Evolutionary conservation across 2,113 vertebrate species (phyloP), one percentile per base, ranked within the genome.

Genomic region (Pipa parva): DNA sequence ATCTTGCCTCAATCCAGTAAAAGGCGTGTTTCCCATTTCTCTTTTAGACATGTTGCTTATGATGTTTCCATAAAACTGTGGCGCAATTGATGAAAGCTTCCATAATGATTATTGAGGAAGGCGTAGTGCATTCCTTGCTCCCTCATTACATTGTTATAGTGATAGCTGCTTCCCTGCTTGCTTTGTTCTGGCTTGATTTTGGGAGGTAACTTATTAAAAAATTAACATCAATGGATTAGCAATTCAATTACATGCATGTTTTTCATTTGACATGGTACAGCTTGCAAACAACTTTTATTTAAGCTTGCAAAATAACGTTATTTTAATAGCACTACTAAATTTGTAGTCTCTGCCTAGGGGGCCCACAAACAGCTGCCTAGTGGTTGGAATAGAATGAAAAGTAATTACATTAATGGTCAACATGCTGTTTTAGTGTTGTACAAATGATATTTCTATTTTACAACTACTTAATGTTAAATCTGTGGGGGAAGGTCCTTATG

Each of bases 31-130:
- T n/a, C n/a, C n/a, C n/a, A n/a, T 61, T 45, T 18, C 66, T 48
- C 54, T 27, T 61, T 61, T 61, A 59, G 45, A 70, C 39, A 59
- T 51, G 36, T 6, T 52, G 45, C 25, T 17, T 37, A 15, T 36
- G 13, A 52, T 61, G 31, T 60, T 48, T 60, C 66, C 57, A 61
- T 70, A 50, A 61, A 50, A 61, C 46, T 60, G 21, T 70, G 57
- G 46, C 24, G 58, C 54, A 70, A 70, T 61, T 48, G 21, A 11
- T 61, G 17, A 52, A 27, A 29, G 17, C 25, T 9, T 61, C 24
- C 57, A 56, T 70, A 70, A 70, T 61, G 66, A 70, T 70, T 61
- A 70, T 70, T 52, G 66, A 70, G 39, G 12, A n/a, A 70, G 58
- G 66, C 66, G 58, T 52, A 54, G 66, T 54, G 24, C 66, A 70